phyloP scores from a whole-genome alignment of 2,113 vertebrate genomes.

The Hemibagrus wyckioides region DNA sequence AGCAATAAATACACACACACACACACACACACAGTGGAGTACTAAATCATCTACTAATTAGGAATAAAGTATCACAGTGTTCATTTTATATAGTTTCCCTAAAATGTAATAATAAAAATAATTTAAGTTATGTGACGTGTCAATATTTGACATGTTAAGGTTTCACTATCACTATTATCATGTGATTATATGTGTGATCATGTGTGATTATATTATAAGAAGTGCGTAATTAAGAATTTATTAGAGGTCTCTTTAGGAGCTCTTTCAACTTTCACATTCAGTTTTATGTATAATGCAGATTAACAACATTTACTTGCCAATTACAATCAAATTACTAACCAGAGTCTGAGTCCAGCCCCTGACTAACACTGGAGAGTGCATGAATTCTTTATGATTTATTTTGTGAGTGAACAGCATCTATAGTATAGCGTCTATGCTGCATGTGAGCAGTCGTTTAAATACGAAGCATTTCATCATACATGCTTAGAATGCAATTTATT shows the following conservation, averaged over 20 bases:
- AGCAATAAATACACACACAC: too few species aligned
- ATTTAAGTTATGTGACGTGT: too few species aligned
- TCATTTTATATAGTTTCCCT: background rate
- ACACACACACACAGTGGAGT: too few species aligned
- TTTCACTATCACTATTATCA: too few species aligned
- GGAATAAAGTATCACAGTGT: background rate
- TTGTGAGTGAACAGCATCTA: background rate
- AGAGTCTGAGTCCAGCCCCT: background rate
- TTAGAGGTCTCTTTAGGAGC: background rate
- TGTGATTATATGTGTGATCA: too few species aligned
- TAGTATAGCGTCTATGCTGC: background rate
- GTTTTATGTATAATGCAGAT: background rate
- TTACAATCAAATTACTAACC: background rate
- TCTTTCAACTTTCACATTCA: background rate
- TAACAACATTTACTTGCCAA: background rate
- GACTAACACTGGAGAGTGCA: background rate
- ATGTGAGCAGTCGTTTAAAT: background rate
- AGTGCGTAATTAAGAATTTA: background rate
- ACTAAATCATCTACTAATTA: background rate
- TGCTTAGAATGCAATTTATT: background rate
- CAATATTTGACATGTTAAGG: too few species aligned
- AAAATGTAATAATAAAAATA: background rate
- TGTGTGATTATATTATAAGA: too few species aligned
- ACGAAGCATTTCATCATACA: background rate
- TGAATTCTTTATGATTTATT: background rate